phyloP scores from a whole-genome alignment of 2,888 invertebrate species.

The Ectropis crepuscularia region DNA sequence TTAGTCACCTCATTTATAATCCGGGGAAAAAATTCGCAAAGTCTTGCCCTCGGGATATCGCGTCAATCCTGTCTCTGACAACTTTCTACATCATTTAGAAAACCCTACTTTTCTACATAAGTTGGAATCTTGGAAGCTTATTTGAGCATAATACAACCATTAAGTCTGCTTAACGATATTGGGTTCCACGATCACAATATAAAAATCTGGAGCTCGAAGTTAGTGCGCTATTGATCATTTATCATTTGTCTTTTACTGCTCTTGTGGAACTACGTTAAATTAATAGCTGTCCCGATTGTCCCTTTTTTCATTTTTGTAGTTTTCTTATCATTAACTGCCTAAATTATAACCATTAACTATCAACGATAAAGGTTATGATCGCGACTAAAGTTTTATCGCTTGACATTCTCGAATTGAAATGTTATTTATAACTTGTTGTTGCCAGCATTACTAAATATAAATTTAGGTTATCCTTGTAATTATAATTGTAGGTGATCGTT shows the following conservation, averaged over 20 bases:
- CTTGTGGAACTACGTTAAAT: slow-evolving; percentile 65
- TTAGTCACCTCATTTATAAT: slow-evolving; percentile 28
- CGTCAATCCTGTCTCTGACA: slow-evolving; percentile 26
- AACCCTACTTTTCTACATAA: slow-evolving; percentile 13
- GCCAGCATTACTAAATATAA: neutral
- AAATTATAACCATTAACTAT: slow-evolving; percentile 36
- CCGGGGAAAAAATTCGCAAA: slow-evolving; percentile 20
- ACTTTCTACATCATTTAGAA: slow-evolving; percentile 21
- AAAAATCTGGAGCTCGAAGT: slow-evolving; percentile 55
- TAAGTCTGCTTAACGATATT: slow-evolving; percentile 56
- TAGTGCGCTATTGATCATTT: slow-evolving; percentile 65
- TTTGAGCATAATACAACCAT: slow-evolving; percentile 49
- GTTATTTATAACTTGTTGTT: slow-evolving; percentile 25
- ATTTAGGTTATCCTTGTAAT: neutral
- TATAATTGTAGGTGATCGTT: neutral
- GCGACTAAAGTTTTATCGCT: slow-evolving; percentile 31
- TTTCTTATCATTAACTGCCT: slow-evolving; percentile 45
- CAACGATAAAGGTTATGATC: slow-evolving; percentile 23
- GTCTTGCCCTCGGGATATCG: slow-evolving; percentile 20
- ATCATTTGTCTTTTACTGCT: slow-evolving; percentile 71
- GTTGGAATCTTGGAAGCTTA: slow-evolving; percentile 30
- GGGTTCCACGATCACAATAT: slow-evolving; percentile 60
- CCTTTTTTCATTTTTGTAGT: slow-evolving; percentile 46
- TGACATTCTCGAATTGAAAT: slow-evolving; percentile 31
- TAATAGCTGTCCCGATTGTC: slow-evolving; percentile 59